Base-by-base conservation (phyloP, 1,140 invertebrate genomes). In the Oryzaephilus surinamensis region DNA sequence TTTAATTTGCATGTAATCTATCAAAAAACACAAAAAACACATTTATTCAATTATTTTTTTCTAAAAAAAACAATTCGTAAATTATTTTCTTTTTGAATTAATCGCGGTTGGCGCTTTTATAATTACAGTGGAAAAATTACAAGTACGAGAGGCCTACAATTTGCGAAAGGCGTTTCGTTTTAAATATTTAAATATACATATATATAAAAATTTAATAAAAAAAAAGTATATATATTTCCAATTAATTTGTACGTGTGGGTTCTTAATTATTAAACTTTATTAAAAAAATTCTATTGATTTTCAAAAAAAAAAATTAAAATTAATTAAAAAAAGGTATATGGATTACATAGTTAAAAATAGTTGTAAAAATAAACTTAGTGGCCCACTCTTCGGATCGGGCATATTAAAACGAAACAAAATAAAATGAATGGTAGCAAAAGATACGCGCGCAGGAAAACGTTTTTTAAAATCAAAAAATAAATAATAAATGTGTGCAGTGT, bases 271-370 rank as follows among this genome's bases (percentile, higher is more conserved):
- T n/a, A n/a, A n/a, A n/a, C n/a, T n/a, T n/a, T n/a, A n/a, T n/a
- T n/a, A n/a, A n/a, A n/a, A n/a, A n/a, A 41, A 45, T 35, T 43
- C 38, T 37, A 50, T 53, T 40, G 27, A 43, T 32, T 50, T 42
- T 36, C 30, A 24, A 24, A 24, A 24, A 24, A 24, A 24, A 24
- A 4, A 52, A 47, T 34, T 24, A n/a, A n/a, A n/a, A n/a, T n/a
- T n/a, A n/a, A n/a, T n/a, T n/a, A n/a, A n/a, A 50, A 46, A 54
- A 56, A 44, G 57, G 57, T 59, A 57, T 57, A 59, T 57, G 55
- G 55, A 59, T 56, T 48, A 51, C n/a, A n/a, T 52, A 58, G 46
- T 53, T n/a, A n/a, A 54, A 49, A 48, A 46, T 55, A 59, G 48
- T 54, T 52, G 42, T 51, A 55, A 51, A 38, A 38, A 31, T 20